Percentiles rank a stretch among this genome's conserved stretches.
These are phyloP conservation scores for Octonoba sinensis DNA, from an alignment of 2,888 invertebrate species.

Conservation along the genomic window DNA sequence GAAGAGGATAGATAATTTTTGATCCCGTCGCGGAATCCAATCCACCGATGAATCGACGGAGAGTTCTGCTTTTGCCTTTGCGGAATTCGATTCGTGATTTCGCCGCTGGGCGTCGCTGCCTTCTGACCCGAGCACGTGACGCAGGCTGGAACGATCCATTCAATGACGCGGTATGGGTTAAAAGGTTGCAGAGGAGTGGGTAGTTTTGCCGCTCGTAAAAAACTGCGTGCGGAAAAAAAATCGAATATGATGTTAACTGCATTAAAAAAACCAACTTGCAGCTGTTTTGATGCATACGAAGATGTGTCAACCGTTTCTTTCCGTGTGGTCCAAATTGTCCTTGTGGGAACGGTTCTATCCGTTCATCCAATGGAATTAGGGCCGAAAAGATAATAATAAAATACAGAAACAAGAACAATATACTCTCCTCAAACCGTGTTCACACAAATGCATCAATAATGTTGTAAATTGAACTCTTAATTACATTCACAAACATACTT, in stretches of 20 bases:
- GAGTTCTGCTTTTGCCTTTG: conserved; percentile 51
- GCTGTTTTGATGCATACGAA: not conserved
- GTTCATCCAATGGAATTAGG: no score
- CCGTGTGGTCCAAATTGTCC: no score
- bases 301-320: no score
- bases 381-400: no score
- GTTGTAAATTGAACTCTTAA: no score
- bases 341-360: no score
- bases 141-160: conserved; percentile 50
- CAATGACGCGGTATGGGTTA: conserved; percentile 17
- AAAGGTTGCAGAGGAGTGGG: conserved; percentile 1
- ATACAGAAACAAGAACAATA: no score
- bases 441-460: no score
- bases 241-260: not conserved
- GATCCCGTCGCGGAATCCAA: not conserved
- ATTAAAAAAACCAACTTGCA: not conserved
- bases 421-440: no score
- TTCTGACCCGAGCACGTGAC: conserved; percentile 56
- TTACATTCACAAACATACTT: no score
- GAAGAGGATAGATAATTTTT: not conserved
- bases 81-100: conserved; percentile 55
- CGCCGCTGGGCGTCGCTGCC: conserved; percentile 57
- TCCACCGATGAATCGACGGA: conserved; percentile 31
- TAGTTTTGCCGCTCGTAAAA: no score
- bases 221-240: not conserved